phyloP scores from a whole-genome alignment of 92 coral and sea anemone species.

The Porites divaricata region DNA sequence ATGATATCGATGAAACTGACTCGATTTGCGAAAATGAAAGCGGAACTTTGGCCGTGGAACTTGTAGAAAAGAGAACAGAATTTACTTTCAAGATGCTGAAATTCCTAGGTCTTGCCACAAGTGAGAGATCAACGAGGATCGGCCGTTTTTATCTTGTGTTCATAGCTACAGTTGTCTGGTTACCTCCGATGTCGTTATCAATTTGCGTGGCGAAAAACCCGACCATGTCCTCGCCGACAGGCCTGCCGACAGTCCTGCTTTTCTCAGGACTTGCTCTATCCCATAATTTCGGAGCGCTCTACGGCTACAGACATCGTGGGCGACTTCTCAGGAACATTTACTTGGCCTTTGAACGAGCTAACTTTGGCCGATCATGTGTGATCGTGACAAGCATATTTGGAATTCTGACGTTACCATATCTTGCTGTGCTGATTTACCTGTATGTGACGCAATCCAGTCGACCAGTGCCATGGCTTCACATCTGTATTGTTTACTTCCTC shows the following conservation, averaged over 20 bases:
- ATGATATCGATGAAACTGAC: not conserved
- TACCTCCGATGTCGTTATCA: slow-evolving; percentile 21
- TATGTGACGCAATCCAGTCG: slow-evolving; percentile 46
- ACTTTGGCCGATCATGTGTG: slow-evolving; percentile 24
- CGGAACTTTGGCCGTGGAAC: not conserved
- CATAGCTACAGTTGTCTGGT: not conserved
- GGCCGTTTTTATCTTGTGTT: not conserved
- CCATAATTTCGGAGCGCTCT: slow-evolving; percentile 51
- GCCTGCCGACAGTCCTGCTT: slow-evolving; percentile 49
- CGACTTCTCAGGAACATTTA: slow-evolving; percentile 27
- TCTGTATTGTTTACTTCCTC: slow-evolving; percentile 36
- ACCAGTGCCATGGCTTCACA: slow-evolving; percentile 56
- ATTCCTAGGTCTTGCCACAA: not conserved
- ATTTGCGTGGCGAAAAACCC: slow-evolving; percentile 44
- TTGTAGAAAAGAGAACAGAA: not conserved
- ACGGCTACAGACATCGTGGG: slow-evolving; percentile 35
- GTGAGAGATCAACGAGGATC: not conserved
- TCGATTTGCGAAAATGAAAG: slow-evolving; percentile 4
- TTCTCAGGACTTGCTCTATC: slow-evolving; percentile 54
- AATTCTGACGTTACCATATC: slow-evolving; percentile 37
- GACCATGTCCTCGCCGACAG: slow-evolving; percentile 57
- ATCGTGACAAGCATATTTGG: slow-evolving; percentile 19
- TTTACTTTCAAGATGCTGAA: not conserved
- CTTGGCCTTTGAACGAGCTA: slow-evolving; percentile 43
- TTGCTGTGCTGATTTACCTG: slow-evolving; percentile 25